Evolutionary conservation across 2,797 vertebrate genomes (phyloP).

Genomic region (Alcedo quadribrachys): DNA sequence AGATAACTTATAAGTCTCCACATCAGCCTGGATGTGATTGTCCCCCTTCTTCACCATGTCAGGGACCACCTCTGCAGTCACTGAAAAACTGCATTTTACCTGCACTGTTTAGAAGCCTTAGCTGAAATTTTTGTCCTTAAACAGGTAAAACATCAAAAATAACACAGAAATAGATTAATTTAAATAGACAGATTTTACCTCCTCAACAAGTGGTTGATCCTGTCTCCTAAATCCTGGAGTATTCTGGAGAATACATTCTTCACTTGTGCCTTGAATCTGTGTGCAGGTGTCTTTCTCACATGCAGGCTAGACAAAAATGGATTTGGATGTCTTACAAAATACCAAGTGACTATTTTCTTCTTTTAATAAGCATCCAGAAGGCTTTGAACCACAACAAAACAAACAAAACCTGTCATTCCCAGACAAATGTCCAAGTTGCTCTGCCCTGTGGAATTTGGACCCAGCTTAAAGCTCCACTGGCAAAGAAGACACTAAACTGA

Average conservation of each 20-base stretch:
- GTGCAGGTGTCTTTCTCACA: slow-evolving; percentile 14
- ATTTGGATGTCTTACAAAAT: background rate
- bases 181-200: background rate
- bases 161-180: background rate
- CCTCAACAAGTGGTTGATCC: background rate
- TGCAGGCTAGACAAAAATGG: background rate
- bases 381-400: slow-evolving; percentile 24
- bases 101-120: background rate
- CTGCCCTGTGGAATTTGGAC: slow-evolving; percentile 6
- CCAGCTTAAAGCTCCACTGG: background rate
- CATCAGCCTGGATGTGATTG: background rate
- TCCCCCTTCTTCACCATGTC: background rate
- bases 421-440: slow-evolving; percentile 37
- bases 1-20: background rate
- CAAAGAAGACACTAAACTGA: slow-evolving; percentile 1
- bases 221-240: background rate
- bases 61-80: background rate
- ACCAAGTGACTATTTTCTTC: slow-evolving; percentile 16
- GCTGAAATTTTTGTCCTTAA: background rate
- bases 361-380: slow-evolving; percentile 14
- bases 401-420: slow-evolving; percentile 43
- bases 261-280: background rate
- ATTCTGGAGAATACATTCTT: background rate
- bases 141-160: background rate
- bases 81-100: background rate